Conservation (phyloP, 2,113 vertebrate genomes). For the Rhinogobius similis region DNA sequence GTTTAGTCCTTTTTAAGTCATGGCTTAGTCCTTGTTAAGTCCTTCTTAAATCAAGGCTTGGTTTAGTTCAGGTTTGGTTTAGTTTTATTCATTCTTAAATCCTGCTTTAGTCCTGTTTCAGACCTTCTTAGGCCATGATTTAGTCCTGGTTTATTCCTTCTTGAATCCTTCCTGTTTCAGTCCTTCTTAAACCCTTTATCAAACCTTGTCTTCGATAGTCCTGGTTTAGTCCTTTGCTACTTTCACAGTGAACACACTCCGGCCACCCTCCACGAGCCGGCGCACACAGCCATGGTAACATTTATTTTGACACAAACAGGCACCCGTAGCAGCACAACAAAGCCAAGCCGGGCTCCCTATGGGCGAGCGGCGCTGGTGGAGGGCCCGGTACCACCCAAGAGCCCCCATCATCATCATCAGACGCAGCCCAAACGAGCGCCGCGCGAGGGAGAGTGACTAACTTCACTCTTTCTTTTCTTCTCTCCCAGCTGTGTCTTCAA, state of each 20-base stretch:
- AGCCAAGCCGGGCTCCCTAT: constrained; percentile 42
- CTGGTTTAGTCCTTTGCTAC: neutral
- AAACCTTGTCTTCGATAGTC: too few species aligned
- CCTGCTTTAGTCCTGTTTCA: neutral
- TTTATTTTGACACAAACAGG: constrained; percentile 30
- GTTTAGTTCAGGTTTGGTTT: neutral
- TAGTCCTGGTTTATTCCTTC: too few species aligned
- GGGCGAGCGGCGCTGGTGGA: constrained; percentile 50
- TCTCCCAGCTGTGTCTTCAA: constrained; percentile 86
- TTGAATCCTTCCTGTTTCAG: too few species aligned
- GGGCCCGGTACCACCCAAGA: constrained; percentile 75
- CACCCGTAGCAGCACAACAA: constrained; percentile 40
- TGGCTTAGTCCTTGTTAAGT: neutral
- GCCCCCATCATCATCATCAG: constrained; percentile 76
- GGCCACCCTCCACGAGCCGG: neutral
- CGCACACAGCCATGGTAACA: neutral
- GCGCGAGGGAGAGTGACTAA: constrained; percentile 82
- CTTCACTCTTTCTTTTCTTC: constrained; percentile 85
- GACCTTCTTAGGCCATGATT: too few species aligned
- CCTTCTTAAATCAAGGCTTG: neutral
- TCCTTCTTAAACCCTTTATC: too few species aligned
- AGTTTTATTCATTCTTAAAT: neutral
- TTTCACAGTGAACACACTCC: neutral
- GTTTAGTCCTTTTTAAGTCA: neutral
- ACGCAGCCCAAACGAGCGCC: constrained; percentile 58